Evolutionary conservation across 2,888 invertebrate genomes (phyloP).

Genomic region (Formica aserva): DNA sequence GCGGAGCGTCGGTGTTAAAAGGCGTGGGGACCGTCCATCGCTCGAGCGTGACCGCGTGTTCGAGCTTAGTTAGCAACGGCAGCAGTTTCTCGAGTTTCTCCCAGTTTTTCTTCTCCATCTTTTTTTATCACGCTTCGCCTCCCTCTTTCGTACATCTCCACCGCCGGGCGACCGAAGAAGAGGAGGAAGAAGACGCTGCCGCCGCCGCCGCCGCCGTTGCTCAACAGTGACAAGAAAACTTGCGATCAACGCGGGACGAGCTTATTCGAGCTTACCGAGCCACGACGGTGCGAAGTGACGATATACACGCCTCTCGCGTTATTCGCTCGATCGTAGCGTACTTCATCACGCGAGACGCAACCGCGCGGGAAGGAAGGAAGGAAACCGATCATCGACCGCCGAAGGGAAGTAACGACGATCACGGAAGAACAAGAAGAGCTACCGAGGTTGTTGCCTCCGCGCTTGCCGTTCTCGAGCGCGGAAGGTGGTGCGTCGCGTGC

Average conservation of each 20-base stretch:
- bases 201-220: not conserved
- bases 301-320: not conserved
- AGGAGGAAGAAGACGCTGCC: constrained; percentile 52
- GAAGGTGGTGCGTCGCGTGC: constrained; percentile 59
- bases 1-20: constrained; percentile 68
- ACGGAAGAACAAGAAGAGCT: constrained; percentile 17
- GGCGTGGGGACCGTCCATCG: constrained; percentile 74
- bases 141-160: constrained; percentile 11
- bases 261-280: constrained; percentile 42
- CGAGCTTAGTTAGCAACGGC: constrained; percentile 42
- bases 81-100: constrained; percentile 27
- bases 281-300: constrained; percentile 46
- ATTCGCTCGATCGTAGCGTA: not conserved
- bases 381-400: not conserved
- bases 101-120: not conserved
- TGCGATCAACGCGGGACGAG: constrained; percentile 45
- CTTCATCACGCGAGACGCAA: constrained; percentile 16
- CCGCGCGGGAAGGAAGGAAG: constrained; percentile 20
- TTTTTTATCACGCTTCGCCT: constrained; percentile 31
- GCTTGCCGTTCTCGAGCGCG: constrained; percentile 28
- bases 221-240: constrained; percentile 63
- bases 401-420: constrained; percentile 39
- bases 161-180: constrained; percentile 22
- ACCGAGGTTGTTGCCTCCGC: constrained; percentile 42
- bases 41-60: constrained; percentile 78